These are phyloP conservation scores for Stylophora pistillata DNA, from an alignment of 64 coral and sea anemone genomes.

Conservation along the genomic window DNA sequence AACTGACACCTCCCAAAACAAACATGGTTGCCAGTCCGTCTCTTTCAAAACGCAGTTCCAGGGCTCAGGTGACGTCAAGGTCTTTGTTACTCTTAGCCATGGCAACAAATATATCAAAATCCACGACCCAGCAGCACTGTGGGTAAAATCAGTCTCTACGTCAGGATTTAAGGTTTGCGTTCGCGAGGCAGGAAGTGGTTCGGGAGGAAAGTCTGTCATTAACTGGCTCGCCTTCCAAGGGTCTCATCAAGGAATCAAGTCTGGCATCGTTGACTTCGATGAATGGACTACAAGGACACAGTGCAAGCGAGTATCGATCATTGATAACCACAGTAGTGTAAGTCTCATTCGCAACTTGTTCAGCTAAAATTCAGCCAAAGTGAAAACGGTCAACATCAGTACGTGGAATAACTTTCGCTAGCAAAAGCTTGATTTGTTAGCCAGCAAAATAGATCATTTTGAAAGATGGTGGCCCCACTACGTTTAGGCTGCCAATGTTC, in stretches of 20 bases:
- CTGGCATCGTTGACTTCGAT: slow-evolving; percentile 22
- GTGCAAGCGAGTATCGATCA: slow-evolving; percentile 13
- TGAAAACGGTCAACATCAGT: too few species aligned
- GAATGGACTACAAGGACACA: slow-evolving; percentile 34
- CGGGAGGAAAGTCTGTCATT: slow-evolving; percentile 26
- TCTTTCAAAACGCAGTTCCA: slow-evolving; percentile 11
- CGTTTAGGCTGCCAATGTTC: too few species aligned
- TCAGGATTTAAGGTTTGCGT: slow-evolving; percentile 46
- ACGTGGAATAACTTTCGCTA: too few species aligned
- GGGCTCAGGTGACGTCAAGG: not conserved
- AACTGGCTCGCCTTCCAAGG: slow-evolving; percentile 69
- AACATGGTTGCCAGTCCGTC: slow-evolving; percentile 41
- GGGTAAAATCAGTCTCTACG: slow-evolving; percentile 48
- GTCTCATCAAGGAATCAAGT: not conserved
- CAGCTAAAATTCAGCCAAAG: too few species aligned
- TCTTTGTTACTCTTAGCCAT: slow-evolving; percentile 38
- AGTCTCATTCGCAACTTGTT: not conserved
- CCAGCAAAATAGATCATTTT: too few species aligned
- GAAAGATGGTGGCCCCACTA: too few species aligned
- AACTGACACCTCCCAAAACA: not conserved
- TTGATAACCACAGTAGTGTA: not conserved
- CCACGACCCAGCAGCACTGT: slow-evolving; percentile 40
- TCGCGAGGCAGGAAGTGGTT: slow-evolving; percentile 52
- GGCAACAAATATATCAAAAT: slow-evolving; percentile 25
- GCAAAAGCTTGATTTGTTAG: too few species aligned